phyloP scores from a whole-genome alignment of 2,113 vertebrate genomes.

The Chamaetylas fuelleborni region DNA sequence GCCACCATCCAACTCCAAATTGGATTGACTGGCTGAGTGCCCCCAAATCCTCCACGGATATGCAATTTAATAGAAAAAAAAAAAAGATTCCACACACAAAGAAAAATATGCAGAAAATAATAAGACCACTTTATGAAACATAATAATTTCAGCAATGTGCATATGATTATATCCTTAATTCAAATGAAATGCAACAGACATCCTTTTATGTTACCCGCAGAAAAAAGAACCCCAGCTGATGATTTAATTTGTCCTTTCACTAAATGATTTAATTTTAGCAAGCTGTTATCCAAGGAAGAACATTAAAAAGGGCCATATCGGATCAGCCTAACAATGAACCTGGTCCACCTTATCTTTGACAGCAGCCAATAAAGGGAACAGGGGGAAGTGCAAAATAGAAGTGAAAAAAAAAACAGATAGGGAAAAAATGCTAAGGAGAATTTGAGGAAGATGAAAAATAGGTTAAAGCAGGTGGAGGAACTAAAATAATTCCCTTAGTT shows the following conservation, averaged over 20 bases:
- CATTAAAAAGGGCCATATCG: neutral
- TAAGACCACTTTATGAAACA: neutral
- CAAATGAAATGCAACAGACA: neutral
- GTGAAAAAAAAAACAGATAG: neutral
- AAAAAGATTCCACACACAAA: slow-evolving; percentile 2
- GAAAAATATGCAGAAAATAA: slow-evolving; percentile 27
- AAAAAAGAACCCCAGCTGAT: neutral
- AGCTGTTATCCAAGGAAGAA: neutral
- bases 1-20: slow-evolving; percentile 24
- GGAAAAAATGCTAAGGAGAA: neutral
- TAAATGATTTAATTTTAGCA: neutral
- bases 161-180: slow-evolving; percentile 14
- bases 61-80: slow-evolving; percentile 36
- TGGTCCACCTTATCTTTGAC: neutral
- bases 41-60: slow-evolving; percentile 47
- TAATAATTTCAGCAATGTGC: neutral
- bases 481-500: neutral
- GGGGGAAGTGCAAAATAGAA: neutral
- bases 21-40: slow-evolving; percentile 59
- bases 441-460: neutral
- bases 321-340: neutral
- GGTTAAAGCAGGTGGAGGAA: neutral
- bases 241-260: slow-evolving; percentile 12
- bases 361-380: neutral
- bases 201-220: neutral